Percentiles rank a stretch among this genome's conserved stretches.
These are phyloP conservation scores for Sylvicola cinctus DNA, from an alignment of 2,888 invertebrate species.

Conservation along the genomic window DNA sequence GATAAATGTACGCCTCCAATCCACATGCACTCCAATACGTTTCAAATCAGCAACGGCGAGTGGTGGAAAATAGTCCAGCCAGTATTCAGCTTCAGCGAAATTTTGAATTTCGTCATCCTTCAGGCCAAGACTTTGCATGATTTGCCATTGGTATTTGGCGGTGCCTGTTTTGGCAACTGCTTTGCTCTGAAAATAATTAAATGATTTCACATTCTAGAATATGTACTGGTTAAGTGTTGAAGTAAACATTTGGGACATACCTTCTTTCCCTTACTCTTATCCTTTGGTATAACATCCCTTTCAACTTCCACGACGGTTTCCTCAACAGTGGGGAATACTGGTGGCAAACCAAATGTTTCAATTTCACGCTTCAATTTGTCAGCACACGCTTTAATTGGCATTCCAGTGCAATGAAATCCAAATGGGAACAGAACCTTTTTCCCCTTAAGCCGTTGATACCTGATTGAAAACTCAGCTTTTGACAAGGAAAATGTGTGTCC, in stretches of 20 bases:
- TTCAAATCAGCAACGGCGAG: slow-evolving; percentile 69
- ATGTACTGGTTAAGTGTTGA: not conserved
- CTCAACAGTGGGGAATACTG: slow-evolving; percentile 56
- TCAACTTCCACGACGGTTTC: slow-evolving; percentile 27
- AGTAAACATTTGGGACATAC: slow-evolving; percentile 15
- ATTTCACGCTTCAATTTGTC: slow-evolving; percentile 93
- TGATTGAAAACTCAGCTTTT: slow-evolving; percentile 89
- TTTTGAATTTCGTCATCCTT: slow-evolving; percentile 75
- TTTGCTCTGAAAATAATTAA: slow-evolving; percentile 48
- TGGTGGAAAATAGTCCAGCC: slow-evolving; percentile 97
- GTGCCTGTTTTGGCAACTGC: slow-evolving; percentile 75
- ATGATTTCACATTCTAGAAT: slow-evolving; percentile 2
- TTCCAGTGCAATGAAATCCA: slow-evolving; percentile 97
- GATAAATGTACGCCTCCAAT: slow-evolving; percentile 96
- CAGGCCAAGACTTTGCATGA: slow-evolving; percentile 86
- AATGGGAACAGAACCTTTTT: slow-evolving; percentile 88
- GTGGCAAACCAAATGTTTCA: slow-evolving; percentile 79
- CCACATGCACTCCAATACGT: slow-evolving; percentile 80
- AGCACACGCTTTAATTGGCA: slow-evolving; percentile 98
- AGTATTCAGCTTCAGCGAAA: slow-evolving; percentile 78
- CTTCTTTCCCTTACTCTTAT: slow-evolving; percentile 83
- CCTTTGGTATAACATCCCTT: slow-evolving; percentile 45
- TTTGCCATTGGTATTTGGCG: slow-evolving; percentile 95
- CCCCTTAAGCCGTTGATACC: slow-evolving; percentile 83
- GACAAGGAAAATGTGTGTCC: slow-evolving; percentile 95